phyloP scores from a whole-genome alignment of 2,888 invertebrate species.

The Lepidocyrtinus sp. region DNA sequence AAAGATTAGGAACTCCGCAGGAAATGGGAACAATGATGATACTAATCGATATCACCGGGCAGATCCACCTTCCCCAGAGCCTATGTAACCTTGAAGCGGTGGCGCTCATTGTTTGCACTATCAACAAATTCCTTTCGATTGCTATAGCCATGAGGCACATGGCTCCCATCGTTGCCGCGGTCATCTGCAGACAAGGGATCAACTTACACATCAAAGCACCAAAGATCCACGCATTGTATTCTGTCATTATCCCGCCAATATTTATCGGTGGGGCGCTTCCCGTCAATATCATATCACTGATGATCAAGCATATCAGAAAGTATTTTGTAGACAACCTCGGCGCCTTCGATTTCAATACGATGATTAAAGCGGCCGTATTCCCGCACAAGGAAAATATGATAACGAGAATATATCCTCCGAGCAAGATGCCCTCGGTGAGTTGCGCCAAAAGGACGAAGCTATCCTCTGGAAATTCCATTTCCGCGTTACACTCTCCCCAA shows the following conservation, averaged over 20 bases:
- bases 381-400: slow-evolving; percentile 67
- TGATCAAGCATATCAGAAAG: slow-evolving; percentile 53
- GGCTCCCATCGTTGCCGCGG: slow-evolving; percentile 57
- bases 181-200: slow-evolving; percentile 56
- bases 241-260: slow-evolving; percentile 26
- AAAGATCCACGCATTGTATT: slow-evolving; percentile 50
- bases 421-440: slow-evolving; percentile 56
- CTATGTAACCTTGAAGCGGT: neutral
- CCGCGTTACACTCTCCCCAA: slow-evolving; percentile 16
- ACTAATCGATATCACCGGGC: neutral
- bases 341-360: slow-evolving; percentile 62
- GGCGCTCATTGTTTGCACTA: slow-evolving; percentile 53
- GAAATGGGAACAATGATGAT: slow-evolving; percentile 33
- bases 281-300: slow-evolving; percentile 59
- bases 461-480: neutral
- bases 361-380: slow-evolving; percentile 64
- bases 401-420: slow-evolving; percentile 65
- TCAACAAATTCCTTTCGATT: slow-evolving; percentile 60
- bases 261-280: slow-evolving; percentile 43
- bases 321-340: slow-evolving; percentile 56
- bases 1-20: slow-evolving; percentile 49
- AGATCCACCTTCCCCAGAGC: slow-evolving; percentile 29
- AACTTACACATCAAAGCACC: slow-evolving; percentile 60
- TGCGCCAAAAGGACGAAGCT: slow-evolving; percentile 34
- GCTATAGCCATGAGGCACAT: slow-evolving; percentile 62